Evolutionary conservation across 1,140 invertebrate species (phyloP).

Genomic region (Laodelphax striatellus): DNA sequence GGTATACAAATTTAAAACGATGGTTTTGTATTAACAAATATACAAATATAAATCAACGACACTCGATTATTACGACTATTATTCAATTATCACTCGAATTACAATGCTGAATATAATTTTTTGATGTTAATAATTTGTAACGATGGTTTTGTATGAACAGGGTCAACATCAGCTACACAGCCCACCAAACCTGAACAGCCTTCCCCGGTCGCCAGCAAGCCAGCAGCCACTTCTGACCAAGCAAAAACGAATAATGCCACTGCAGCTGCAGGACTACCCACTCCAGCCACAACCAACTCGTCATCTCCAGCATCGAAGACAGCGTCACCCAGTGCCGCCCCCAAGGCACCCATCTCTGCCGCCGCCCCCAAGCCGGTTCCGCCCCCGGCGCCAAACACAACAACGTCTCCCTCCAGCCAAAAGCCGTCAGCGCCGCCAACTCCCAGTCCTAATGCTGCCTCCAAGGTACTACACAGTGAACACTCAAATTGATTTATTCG

Average conservation of each 20-base stretch:
- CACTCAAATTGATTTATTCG: too few species aligned
- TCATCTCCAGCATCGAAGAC: slow-evolving; percentile 14
- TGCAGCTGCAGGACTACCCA: too few species aligned
- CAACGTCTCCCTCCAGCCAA: not conserved
- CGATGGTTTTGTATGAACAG: not conserved
- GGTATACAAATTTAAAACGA: too few species aligned
- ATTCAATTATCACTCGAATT: too few species aligned
- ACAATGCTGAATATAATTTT: too few species aligned
- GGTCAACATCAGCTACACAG: not conserved
- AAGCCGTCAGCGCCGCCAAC: not conserved
- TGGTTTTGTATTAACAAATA: too few species aligned
- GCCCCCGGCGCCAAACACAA: not conserved
- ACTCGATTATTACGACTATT: too few species aligned
- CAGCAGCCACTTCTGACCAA: not conserved
- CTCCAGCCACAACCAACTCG: slow-evolving; percentile 1
- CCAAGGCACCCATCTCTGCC: not conserved
- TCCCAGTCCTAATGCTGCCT: not conserved
- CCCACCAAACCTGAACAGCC: not conserved
- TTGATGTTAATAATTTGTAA: too few species aligned
- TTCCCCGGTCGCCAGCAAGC: not conserved
- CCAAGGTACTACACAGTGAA: not conserved
- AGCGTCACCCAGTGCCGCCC: not conserved
- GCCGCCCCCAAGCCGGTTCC: not conserved
- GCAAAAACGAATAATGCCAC: not conserved
- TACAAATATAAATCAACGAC: too few species aligned